Base-by-base conservation (phyloP, 2,888 invertebrate genomes). In the Holacanthella duospinosa region DNA sequence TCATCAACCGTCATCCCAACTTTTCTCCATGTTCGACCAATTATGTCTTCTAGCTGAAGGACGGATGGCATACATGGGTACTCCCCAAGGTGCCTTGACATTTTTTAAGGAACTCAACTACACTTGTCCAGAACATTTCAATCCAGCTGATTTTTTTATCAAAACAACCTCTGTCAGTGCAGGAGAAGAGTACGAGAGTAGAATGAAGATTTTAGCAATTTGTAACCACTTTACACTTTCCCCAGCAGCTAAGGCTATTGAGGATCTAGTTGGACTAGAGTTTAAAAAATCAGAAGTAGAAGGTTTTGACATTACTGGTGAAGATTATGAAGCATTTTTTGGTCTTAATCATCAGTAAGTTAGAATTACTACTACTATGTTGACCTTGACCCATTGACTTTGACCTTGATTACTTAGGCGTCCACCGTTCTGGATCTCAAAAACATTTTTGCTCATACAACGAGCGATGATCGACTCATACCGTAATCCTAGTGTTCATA, bases 141-240 rank as follows among this genome's bases (percentile, higher is more conserved):
- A 80, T 72, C 79, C 79, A 0, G 79, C 80, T 19, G 81, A 82
- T 74, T 78, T 78, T 70, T 70, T 68, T 53, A 77, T 81, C 65
- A 76, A 79, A 63, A 78, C 77, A 2, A 73, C 81, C 62, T 80
- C 80, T 2, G 77, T 80, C 0, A 71, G 76, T 1, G 79, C 79
- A 0, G 78, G 78, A 24, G 75, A 76, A 29, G 79, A 79, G 66
- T 73, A 70, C 19, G 75, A 77, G 43, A 78, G 78, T 64, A 74
- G 75, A 58, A 68, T 71, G 19, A 72, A 68, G 29, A 71, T 74
- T 28, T 70, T 68, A 60, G 54, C 62, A 74, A 81, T 91, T 64
- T 89, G 89, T 75, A 88, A 90, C 75, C 79, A 86, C 61, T 91
- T 87, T 76, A 85, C 86, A 0, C 86, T 86, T 1, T 89, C 88